A percentile compares a stretch with the other conserved stretches of the same genome.
Conservation (phyloP, 2,888 invertebrate genomes). For the Tenthredo amoena region DNA sequence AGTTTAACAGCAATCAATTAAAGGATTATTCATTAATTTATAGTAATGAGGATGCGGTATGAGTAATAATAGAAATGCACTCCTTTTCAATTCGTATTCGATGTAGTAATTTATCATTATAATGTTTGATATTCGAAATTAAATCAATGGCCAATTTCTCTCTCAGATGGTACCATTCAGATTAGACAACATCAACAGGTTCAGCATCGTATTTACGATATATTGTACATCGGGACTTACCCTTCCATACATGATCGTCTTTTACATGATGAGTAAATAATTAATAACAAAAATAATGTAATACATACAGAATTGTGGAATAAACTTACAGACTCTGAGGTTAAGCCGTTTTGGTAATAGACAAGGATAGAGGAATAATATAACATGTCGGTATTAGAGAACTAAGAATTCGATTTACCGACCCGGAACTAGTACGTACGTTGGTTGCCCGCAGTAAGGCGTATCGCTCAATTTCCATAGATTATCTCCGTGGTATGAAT, state of each 20-base stretch:
- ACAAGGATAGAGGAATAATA: not conserved
- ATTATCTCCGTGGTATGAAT: not conserved
- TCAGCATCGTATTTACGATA: conserved; percentile 14
- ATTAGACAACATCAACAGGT: not conserved
- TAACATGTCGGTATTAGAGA: no score
- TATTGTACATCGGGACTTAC: conserved; percentile 12
- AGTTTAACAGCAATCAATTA: not conserved
- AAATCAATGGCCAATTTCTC: not conserved
- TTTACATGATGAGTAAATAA: conserved; percentile 27
- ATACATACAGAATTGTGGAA: not conserved
- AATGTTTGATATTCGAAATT: no score
- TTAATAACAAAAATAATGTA: not conserved
- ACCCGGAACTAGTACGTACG: not conserved
- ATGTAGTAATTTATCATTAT: not conserved
- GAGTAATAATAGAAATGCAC: not conserved
- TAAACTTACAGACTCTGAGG: not conserved
- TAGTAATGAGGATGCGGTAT: not conserved
- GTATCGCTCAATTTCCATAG: not conserved
- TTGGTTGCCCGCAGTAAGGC: conserved; percentile 8
- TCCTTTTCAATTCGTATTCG: not conserved
- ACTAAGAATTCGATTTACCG: not conserved
- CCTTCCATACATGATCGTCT: not conserved
- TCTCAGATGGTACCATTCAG: conserved; percentile 3
- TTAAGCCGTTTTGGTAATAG: not conserved
- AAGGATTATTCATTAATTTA: not conserved